Base-by-base conservation (phyloP, 2,113 vertebrate species). In the Miniopterus natalensis region DNA sequence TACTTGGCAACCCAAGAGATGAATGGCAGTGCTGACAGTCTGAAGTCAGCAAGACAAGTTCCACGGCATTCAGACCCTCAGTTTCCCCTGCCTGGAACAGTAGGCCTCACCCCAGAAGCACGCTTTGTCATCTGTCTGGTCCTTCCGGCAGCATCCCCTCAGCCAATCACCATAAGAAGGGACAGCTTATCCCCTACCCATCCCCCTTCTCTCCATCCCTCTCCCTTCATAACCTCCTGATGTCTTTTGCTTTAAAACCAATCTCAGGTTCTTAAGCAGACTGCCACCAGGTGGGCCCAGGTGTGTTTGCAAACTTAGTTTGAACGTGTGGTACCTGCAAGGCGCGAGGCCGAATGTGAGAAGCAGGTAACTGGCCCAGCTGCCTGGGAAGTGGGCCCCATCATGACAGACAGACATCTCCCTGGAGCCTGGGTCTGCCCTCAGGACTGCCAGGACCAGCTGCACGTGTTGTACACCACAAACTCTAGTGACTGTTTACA, bases 181-280 rank as follows among this genome's bases (percentile, higher is more conserved):
- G 27, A 12, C 74, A 27, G 18, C 74, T 71, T 9, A 1, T 73
- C 40, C 11, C 84, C 40, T 1, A 27, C 27, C 27, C 31, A 0
- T 6, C 40, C 21, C n/a, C 21, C 29, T n/a, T 5, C 8, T 55
- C 17, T 25, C 29, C 4, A 1, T 3, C 14, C 40, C 13, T 45
- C 40, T 42, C 31, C 77, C 85, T 81, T 73, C 36, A 4, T 96
- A 95, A 97, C 81, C 25, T 83, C 78, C 25, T 79, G 49, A 83
- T 80, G n/a, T 94, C 65, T 97, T 95, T 92, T 78, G 70, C 95
- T 97, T 95, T 92, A 83, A 97, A 85, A 97, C 94, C 6, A 78
- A 74, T 18, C 94, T 85, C 97, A 98, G 97, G 96, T 96, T 97
- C 78, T 80, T 96, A 85, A 96, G 63, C 95, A 97, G 97, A 96